Percentiles rank a stretch among this genome's conserved stretches.
Evolutionary conservation across 2,888 invertebrate genomes (phyloP).

Genomic region (Ectobius pallidus): DNA sequence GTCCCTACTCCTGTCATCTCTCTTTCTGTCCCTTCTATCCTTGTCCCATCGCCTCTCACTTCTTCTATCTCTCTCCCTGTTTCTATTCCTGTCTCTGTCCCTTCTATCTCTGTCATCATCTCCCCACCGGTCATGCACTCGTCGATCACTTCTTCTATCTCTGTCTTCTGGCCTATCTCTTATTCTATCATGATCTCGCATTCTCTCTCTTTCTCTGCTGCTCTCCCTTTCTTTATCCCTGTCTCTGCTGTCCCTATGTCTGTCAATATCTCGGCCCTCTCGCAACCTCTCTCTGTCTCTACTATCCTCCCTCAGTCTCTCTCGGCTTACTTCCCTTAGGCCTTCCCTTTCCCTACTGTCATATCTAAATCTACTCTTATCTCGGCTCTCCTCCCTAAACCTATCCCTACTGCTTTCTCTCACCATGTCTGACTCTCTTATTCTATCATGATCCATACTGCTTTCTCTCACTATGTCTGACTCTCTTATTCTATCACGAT

Average conservation of each 20-base stretch:
- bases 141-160: slow-evolving; percentile 13
- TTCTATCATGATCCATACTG: not conserved
- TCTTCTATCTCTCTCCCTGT: slow-evolving; percentile 21
- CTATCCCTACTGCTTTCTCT: not conserved
- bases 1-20: slow-evolving; percentile 22
- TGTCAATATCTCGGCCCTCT: not conserved
- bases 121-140: slow-evolving; percentile 12
- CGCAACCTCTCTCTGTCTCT: not conserved
- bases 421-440: not conserved
- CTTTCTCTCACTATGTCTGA: not conserved
- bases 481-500: slow-evolving; percentile 14
- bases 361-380: slow-evolving; percentile 21
- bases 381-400: not conserved
- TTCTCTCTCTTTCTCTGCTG: slow-evolving; percentile 11
- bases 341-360: not conserved
- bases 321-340: not conserved
- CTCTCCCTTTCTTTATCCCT: not conserved
- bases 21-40: slow-evolving; percentile 22
- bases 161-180: not conserved
- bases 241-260: not conserved
- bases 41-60: slow-evolving; percentile 9
- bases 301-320: slow-evolving; percentile 10
- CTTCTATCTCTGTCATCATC: slow-evolving; percentile 15
- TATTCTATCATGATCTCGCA: not conserved
- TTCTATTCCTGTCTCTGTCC: slow-evolving; percentile 15